Percentiles rank a stretch among this genome's conserved stretches.
Conservation (phyloP, 2,797 vertebrate genomes). For the Semotilus atromaculatus region DNA sequence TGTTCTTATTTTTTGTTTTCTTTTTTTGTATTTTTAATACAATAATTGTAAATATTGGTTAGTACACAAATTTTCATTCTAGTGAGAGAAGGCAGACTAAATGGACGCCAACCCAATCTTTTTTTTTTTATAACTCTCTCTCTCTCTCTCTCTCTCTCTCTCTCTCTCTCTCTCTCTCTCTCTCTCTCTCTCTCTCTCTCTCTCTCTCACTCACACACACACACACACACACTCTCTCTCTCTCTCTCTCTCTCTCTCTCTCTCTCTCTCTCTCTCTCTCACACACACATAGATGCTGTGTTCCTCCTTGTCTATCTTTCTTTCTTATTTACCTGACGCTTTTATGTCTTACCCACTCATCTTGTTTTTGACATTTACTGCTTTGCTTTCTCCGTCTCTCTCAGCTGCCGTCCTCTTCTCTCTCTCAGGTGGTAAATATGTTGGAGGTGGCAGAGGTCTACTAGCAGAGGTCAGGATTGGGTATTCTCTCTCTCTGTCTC, state of each 20-base stretch:
- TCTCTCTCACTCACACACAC: too few species aligned
- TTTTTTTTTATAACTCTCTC: background rate
- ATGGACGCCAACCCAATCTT: background rate
- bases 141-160: background rate
- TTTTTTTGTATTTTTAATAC: too few species aligned
- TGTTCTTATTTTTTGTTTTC: too few species aligned
- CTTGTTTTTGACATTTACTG: conserved; percentile 8
- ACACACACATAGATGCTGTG: too few species aligned
- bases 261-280: too few species aligned
- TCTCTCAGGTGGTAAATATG: conserved; percentile 15
- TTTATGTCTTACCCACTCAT: conserved; percentile 19
- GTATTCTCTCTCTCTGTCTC: conserved; percentile 10
- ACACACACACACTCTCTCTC: too few species aligned
- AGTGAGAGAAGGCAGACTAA: conserved; percentile 29
- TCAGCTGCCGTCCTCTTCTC: conserved; percentile 9
- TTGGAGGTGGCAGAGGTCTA: conserved; percentile 30
- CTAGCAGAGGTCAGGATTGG: conserved; percentile 37
- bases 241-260: background rate
- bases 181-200: too few species aligned
- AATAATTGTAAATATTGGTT: too few species aligned
- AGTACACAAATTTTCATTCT: conserved; percentile 8
- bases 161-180: background rate
- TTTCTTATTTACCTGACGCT: background rate
- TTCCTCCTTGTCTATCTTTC: background rate
- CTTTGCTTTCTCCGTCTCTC: conserved; percentile 32